Base-by-base conservation (phyloP, 1,140 invertebrate species). In the Bradysia coprophila region DNA sequence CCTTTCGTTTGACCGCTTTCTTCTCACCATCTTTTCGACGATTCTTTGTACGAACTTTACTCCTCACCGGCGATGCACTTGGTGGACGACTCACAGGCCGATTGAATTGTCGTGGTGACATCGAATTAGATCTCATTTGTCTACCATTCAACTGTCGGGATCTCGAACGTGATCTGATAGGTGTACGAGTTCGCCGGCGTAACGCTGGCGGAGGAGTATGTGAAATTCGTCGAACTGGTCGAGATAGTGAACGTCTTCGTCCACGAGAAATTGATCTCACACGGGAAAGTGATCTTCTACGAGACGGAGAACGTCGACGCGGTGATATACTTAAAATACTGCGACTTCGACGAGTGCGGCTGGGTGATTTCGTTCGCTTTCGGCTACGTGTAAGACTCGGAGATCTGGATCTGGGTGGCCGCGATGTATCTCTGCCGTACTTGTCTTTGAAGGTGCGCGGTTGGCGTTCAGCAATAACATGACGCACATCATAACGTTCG, bases 401-500 rank as follows among this genome's bases (percentile, higher is more conserved):
- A 40, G 3, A 51, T 21, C 15, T 20, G n/a, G 55, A 54, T 13
- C 65, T 55, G 15, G 50, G 47, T 5, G 49, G 60, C 13, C 68
- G 62, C 3, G 61, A 62, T 20, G 68, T 68, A 57, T 86, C 82
- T n/a, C 81, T 64, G 0, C 82, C 82, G 62, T 84, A 87, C 22
- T 78, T 73, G 56, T 87, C 83, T 59, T 80, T 82, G 21, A 56
- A 57, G 16, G 68, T 60, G n/a, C 72, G 66, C 39, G 69, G 62
- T 1, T 73, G 71, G 45, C 78, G 79, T 43, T 79, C 76, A 2
- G 72, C 68, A 11, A 89, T 76, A 23, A 87, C 63, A 45, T 78
- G 76, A 16, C 84, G 65, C 0, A 88, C 82, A 63, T 87, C 78
- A 51, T 89, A 87, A 11, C 82, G 67, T 46, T 81, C 79, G 19